A percentile compares a stretch with the other conserved stretches of the same genome.
Conservation (phyloP, 2,888 invertebrate genomes). For the Dicyrtomina minuta region DNA sequence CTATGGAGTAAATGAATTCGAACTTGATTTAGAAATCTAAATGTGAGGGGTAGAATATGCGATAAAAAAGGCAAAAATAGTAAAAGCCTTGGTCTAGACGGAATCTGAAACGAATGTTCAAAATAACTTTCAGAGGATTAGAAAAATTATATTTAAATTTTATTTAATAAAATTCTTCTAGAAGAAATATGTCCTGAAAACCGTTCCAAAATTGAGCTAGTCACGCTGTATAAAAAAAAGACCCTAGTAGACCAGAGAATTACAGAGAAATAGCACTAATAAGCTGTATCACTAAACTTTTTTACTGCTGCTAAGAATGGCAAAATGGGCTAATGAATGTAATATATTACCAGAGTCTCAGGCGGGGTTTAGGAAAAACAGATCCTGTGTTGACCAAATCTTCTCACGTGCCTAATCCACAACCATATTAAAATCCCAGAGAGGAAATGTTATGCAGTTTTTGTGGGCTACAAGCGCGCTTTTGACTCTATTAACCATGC, state of each 20-base stretch:
- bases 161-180: not conserved
- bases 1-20: not conserved
- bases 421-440: not conserved
- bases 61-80: not conserved
- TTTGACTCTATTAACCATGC: not conserved
- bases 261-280: slow-evolving; percentile 8
- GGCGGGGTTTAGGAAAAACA: no score
- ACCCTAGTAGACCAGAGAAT: not conserved
- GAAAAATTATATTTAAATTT: not conserved
- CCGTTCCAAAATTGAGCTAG: not conserved
- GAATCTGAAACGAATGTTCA: not conserved
- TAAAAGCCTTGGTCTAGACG: no score
- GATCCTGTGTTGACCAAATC: no score
- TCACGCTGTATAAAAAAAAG: not conserved
- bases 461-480: not conserved
- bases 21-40: not conserved
- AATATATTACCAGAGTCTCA: no score
- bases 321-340: not conserved
- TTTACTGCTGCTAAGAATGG: not conserved
- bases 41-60: no score
- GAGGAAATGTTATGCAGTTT: not conserved
- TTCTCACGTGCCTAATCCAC: no score
- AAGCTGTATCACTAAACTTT: not conserved
- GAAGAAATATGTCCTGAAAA: no score
- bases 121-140: not conserved